Conservation (phyloP, 2,888 invertebrate species). For the Eupelmus urozonus region DNA sequence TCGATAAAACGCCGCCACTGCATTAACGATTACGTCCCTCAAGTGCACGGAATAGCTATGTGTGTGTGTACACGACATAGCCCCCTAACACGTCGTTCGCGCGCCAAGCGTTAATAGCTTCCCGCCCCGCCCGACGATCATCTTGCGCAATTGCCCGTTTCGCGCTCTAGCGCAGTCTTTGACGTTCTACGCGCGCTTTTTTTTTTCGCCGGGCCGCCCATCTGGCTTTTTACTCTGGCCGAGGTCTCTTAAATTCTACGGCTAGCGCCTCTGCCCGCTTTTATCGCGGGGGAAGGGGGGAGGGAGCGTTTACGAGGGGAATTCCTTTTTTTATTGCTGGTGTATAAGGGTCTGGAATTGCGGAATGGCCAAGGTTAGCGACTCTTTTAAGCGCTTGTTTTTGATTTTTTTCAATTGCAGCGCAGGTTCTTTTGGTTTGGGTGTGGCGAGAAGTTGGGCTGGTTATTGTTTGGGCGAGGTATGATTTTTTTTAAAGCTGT, state of each 20-base stretch:
- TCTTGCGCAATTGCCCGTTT: slow-evolving; percentile 43
- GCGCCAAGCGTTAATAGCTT: slow-evolving; percentile 38
- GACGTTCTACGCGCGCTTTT: background rate
- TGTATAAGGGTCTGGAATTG: too few relatives aligned
- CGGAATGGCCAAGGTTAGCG: too few relatives aligned
- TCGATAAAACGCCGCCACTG: background rate
- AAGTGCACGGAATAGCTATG: too few relatives aligned
- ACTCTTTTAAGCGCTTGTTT: too few relatives aligned
- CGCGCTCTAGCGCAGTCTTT: background rate
- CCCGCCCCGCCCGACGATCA: slow-evolving; percentile 36
- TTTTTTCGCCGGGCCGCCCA: background rate
- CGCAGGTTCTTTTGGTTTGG: too few relatives aligned
- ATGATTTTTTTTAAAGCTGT: too few relatives aligned
- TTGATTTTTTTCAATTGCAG: too few relatives aligned
- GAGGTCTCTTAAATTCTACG: background rate
- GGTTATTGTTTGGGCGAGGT: too few relatives aligned
- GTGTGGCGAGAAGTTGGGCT: too few relatives aligned
- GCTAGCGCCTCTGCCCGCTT: background rate
- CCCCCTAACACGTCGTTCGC: slow-evolving; percentile 19
- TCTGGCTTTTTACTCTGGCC: background rate
- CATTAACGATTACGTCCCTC: slow-evolving; percentile 12
- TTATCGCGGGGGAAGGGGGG: background rate
- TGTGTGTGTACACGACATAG: background rate
- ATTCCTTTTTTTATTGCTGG: background rate
- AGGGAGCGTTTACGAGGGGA: background rate